Evolutionary conservation across 2,888 invertebrate species (phyloP), one percentile per base, ranked within the genome.

Genomic region (Chrysotoxum bicinctum): DNA sequence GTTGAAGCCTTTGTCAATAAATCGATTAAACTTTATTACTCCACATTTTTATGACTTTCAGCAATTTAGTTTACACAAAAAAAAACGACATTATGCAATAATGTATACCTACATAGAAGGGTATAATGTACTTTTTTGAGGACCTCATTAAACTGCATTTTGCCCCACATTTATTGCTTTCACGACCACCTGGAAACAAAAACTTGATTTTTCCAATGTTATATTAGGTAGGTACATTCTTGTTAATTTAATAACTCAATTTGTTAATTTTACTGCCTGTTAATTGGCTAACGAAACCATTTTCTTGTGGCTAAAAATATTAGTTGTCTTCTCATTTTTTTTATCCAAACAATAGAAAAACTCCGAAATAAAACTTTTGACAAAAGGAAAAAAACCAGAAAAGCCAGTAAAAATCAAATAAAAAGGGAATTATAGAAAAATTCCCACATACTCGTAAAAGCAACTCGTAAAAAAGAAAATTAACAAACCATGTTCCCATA

Each of bases 221-320:
- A n/a, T 43, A 0, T 8, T 43, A 9, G 3, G 3, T 23, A 14
- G 14, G 14, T 19, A 60, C 37, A 69, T 58, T 48, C 50, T 76
- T 60, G 50, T 76, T 66, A 72, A 76, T 75, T 76, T 81, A 26
- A 81, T 56, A 81, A 76, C 76, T 73, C 85, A 85, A 85, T 85
- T 81, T 85, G 81, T 81, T 52, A 76, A 81, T 73, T 66, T 85
- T 64, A 81, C 56, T 73, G 54, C 45, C 62, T 77, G 76, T n/a
- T 81, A 81, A 85, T 81, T 73, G 66, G 40, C 30, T 35, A 69
- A 73, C 56, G 37, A 32, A 64, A 70, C 79, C 54, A 43, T 70
- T 45, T 37, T 72, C 10, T n/a, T 84, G 80, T 45, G 45, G 58
- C 40, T 9, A 73, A 62, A 62, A 26, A 60, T 66, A 50, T 85